Evolutionary conservation across 2,113 vertebrate genomes (phyloP).

Genomic region (Muntiacus reevesi): DNA sequence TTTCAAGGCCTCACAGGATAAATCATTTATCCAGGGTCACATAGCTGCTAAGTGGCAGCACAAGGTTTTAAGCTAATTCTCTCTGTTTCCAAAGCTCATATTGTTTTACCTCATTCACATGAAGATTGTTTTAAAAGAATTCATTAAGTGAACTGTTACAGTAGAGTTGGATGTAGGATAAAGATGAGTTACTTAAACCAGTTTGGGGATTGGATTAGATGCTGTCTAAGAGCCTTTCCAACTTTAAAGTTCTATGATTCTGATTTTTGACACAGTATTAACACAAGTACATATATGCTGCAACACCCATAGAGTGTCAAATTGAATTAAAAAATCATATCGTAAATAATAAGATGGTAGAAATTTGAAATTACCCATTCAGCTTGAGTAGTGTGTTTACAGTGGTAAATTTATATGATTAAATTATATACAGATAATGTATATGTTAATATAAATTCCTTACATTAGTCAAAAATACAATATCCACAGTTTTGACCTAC

Average conservation of each 20-base stretch:
- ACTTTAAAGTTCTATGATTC: neutral
- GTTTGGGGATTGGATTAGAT: neutral
- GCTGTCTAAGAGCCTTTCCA: neutral
- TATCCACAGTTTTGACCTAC: neutral
- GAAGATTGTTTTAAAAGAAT: slow-evolving; percentile 30
- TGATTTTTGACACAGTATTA: neutral
- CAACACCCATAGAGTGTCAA: neutral
- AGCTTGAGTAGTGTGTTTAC: neutral
- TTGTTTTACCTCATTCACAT: neutral
- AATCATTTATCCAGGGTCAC: neutral
- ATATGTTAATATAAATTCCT: neutral
- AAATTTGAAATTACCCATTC: neutral
- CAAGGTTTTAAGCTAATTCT: neutral
- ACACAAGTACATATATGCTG: neutral
- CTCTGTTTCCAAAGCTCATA: neutral
- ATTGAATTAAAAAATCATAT: neutral
- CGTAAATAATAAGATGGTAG: neutral
- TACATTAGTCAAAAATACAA: neutral
- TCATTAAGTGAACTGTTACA: neutral
- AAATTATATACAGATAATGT: slow-evolving; percentile 20
- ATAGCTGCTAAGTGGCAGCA: neutral
- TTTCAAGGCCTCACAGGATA: neutral
- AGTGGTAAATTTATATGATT: neutral
- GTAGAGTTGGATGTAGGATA: neutral
- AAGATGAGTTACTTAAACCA: neutral